Conservation (phyloP, 2,113 vertebrate genomes). For the Amphiprion ocellaris region DNA sequence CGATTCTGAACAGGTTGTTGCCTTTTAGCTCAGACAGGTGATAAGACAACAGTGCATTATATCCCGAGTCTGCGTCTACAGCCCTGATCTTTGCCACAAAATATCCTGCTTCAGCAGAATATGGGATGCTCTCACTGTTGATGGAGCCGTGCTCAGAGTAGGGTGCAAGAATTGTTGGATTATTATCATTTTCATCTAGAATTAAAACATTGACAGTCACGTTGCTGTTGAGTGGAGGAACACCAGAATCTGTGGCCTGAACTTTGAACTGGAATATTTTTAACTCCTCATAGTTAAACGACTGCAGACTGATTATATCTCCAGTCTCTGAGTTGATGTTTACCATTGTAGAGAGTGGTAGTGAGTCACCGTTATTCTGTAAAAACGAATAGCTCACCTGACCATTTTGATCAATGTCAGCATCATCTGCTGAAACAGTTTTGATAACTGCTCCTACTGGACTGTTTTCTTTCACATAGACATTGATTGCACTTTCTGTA, state of each 20-base stretch:
- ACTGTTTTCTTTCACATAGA: conserved; percentile 76
- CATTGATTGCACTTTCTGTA: conserved; percentile 26
- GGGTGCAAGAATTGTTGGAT: no score
- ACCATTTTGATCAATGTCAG: conserved; percentile 66
- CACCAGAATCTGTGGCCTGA: conserved; percentile 54
- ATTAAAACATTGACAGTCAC: no score
- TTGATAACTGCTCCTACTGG: conserved; percentile 56
- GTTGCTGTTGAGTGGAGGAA: background rate
- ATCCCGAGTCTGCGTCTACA: no score
- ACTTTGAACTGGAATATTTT: conserved; percentile 61
- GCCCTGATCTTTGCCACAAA: no score
- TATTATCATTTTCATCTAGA: no score
- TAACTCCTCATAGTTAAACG: conserved; percentile 56
- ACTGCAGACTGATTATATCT: conserved; percentile 52
- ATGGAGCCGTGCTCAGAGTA: no score
- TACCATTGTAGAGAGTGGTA: conserved; percentile 43
- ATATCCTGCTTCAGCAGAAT: no score
- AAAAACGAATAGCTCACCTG: conserved; percentile 58
- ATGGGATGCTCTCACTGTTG: no score
- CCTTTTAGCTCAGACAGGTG: no score
- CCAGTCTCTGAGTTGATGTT: conserved; percentile 65
- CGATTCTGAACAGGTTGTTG: no score
- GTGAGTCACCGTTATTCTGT: conserved; percentile 17
- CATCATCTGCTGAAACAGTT: conserved; percentile 66
- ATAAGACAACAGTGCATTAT: no score